Percentiles rank a stretch among this genome's conserved stretches.
These are phyloP conservation scores for Drosophila mercatorum DNA, from an alignment of 2,888 invertebrate species.

Conservation along the genomic window DNA sequence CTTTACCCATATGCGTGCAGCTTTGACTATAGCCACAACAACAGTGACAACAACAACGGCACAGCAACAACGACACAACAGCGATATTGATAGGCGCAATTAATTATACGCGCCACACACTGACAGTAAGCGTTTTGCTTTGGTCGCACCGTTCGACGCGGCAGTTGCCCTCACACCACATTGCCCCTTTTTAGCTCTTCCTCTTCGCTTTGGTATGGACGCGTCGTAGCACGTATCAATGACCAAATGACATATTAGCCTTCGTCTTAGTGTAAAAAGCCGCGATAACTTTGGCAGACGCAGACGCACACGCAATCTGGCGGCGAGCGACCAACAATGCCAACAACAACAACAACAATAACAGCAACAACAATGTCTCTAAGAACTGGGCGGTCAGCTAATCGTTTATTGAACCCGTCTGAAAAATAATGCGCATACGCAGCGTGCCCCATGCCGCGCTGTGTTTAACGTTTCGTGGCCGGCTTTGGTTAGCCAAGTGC, in stretches of 20 bases:
- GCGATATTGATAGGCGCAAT: constrained; percentile 80
- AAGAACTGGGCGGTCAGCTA: constrained; percentile 69
- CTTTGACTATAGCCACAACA: constrained; percentile 5
- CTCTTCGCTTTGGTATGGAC: constrained; percentile 18
- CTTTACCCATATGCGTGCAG: constrained; percentile 4
- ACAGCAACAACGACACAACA: constrained; percentile 39
- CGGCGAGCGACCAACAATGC: constrained; percentile 23
- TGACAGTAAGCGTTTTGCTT: constrained; percentile 81
- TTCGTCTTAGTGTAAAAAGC: constrained; percentile 82
- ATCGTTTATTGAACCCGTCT: constrained; percentile 77
- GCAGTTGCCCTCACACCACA: constrained; percentile 44
- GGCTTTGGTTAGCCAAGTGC: constrained; percentile 31
- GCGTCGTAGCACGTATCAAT: constrained; percentile 74
- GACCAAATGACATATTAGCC: constrained; percentile 82
- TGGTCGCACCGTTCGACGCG: constrained; percentile 49
- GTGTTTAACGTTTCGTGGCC: constrained; percentile 34
- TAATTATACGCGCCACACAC: constrained; percentile 79
- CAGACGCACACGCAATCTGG: constrained; percentile 65
- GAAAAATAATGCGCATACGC: constrained; percentile 78
- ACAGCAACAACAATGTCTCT: constrained; percentile 29
- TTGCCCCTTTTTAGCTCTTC: constrained; percentile 13
- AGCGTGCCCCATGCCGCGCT: constrained; percentile 63
- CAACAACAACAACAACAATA: constrained; percentile 24
- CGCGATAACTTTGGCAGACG: constrained; percentile 79
- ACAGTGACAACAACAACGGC: constrained; percentile 30